Evolutionary conservation across 1,140 invertebrate species (phyloP), one percentile per base, ranked within the genome.

Genomic region (Brachionus paranguensis): DNA sequence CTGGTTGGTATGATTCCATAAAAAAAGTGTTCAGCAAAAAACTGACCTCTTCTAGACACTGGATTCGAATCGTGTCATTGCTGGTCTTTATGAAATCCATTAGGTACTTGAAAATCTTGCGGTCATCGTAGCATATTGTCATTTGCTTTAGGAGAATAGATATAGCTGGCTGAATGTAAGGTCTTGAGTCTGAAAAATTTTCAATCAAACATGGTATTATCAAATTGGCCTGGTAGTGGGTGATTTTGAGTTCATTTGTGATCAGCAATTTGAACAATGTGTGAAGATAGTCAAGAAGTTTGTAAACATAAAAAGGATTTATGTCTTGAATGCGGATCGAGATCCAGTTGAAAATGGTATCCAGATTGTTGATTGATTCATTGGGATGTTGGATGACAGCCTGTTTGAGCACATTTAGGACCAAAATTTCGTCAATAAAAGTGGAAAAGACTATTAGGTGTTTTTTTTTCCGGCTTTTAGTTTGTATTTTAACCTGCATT

Each of bases 281-380:
- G 33, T 43, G 2, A 11, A 74, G n/a, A 74, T 74, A 74, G 41
- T 45, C 70, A 41, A 74, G 41, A 17, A 45, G 7, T 74, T 74
- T 74, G 70, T 43, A 43, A n/a, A 74, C 14, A 74, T 37, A 74
- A 45, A 7, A 74, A 20, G 70, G 70, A 74, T 74, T 74, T 74
- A 74, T 74, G 20, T 74, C 70, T 43, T 24, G 41, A n/a, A 74
- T 17, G 17, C 70, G 12, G 5, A 45, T 17, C 3, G 0, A 43
- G 10, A 74, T 41, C 70, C 70, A 74, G 17, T 74, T 43, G 12
- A 74, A 17, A 43, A 74, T 74, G 10, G 45, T 37, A 43, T 74
- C 70, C 5, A 74, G 41, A 20, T 43, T 43, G 20, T 24, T 20
- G 4, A 43, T n/a, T 24, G 70, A 45, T 43, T 74, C 33, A 43